A percentile compares a stretch with the other conserved stretches of the same genome.
Evolutionary conservation across 92 coral and sea anemone genomes (phyloP).

Genomic region (Nematostella vectensis): DNA sequence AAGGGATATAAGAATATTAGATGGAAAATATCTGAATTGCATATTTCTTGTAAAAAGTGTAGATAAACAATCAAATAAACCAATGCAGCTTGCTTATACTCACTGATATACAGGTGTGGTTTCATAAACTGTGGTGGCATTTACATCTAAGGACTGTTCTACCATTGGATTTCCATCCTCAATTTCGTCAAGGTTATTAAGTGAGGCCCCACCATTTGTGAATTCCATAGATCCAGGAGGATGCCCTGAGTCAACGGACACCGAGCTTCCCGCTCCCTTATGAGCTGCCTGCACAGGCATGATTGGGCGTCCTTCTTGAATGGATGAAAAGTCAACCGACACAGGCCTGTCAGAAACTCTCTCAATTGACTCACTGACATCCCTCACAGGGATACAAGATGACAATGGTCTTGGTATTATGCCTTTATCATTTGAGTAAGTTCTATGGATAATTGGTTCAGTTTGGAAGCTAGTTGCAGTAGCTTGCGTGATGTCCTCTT

Average conservation of each 20-base stretch:
- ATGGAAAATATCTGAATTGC: too few relatives aligned
- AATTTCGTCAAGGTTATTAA: slow-evolving; percentile 41
- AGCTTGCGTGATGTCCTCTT: not conserved
- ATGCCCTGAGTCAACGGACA: slow-evolving; percentile 64
- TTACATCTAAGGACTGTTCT: too few relatives aligned
- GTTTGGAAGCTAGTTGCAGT: slow-evolving; percentile 7
- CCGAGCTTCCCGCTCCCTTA: slow-evolving; percentile 39
- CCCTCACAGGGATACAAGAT: slow-evolving; percentile 6
- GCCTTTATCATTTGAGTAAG: not conserved
- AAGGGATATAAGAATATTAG: too few relatives aligned
- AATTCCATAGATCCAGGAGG: slow-evolving; percentile 44
- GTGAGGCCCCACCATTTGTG: slow-evolving; percentile 36
- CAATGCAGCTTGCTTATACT: too few relatives aligned
- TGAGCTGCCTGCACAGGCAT: slow-evolving; percentile 3
- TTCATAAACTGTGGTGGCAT: too few relatives aligned
- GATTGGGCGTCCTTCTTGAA: too few relatives aligned
- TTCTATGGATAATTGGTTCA: slow-evolving; percentile 15
- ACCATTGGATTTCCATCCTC: slow-evolving; percentile 6
- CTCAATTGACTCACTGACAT: not conserved
- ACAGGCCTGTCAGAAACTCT: slow-evolving; percentile 15
- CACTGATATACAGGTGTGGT: too few relatives aligned
- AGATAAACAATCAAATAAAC: too few relatives aligned
- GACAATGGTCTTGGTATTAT: slow-evolving; percentile 8
- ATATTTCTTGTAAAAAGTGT: too few relatives aligned
- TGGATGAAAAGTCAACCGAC: slow-evolving; percentile 25